Percentiles rank a stretch among this genome's conserved stretches.
phyloP scores from a whole-genome alignment of 2,113 vertebrate genomes.

The Cathartes aura region DNA sequence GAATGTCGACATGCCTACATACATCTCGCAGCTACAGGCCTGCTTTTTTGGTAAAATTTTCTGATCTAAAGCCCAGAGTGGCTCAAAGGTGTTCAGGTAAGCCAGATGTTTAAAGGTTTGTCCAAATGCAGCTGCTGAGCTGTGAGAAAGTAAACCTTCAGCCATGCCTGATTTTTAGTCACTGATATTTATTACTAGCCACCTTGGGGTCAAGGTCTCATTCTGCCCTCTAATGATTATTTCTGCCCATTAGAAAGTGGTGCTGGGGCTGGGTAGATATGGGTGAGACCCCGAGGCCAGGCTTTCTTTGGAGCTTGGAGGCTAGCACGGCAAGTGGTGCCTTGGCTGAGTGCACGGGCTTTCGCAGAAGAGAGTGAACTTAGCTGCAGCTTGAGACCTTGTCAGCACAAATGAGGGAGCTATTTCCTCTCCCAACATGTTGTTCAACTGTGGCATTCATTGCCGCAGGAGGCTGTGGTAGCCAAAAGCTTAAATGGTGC shows the following conservation, averaged over 20 bases:
- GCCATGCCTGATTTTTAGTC: not conserved
- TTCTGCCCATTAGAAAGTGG: not conserved
- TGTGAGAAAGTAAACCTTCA: not conserved
- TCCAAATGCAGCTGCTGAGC: not conserved
- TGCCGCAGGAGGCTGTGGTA: not conserved
- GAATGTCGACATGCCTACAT: not conserved
- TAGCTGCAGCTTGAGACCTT: not conserved
- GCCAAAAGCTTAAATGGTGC: not conserved
- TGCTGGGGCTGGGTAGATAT: not conserved
- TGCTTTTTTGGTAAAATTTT: not conserved
- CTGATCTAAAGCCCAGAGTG: not conserved
- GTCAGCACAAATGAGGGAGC: not conserved
- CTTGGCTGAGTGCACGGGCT: accelerated
- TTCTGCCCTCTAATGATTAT: not conserved
- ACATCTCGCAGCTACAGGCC: not conserved
- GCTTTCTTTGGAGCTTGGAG: not conserved
- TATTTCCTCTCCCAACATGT: not conserved
- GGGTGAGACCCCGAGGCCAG: not conserved
- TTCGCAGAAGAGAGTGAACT: not conserved
- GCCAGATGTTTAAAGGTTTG: not conserved
- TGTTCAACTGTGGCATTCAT: not conserved
- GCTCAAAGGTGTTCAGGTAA: not conserved
- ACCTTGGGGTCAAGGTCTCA: accelerated
- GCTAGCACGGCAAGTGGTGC: not conserved
- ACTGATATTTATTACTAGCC: not conserved